Conservation (phyloP, 2,113 vertebrate species). For the Ondatra zibethicus region DNA sequence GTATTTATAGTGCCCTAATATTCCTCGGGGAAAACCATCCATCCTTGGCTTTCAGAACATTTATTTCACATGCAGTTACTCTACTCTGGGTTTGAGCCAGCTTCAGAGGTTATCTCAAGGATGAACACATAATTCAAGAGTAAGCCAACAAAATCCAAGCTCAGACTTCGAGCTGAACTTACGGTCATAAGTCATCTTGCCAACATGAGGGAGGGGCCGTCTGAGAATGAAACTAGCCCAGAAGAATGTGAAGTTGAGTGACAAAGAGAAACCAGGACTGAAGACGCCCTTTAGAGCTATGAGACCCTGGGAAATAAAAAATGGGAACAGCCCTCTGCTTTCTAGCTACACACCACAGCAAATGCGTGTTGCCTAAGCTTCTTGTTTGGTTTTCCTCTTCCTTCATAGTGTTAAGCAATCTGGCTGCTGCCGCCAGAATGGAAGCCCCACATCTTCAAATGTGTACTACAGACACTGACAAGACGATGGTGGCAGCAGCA, state of each 20-base stretch:
- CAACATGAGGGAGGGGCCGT: not conserved
- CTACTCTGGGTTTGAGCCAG: not conserved
- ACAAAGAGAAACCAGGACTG: not conserved
- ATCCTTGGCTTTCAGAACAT: slow-evolving; percentile 43
- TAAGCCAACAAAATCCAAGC: slow-evolving; percentile 17
- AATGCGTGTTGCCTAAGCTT: not conserved
- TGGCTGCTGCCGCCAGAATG: not conserved
- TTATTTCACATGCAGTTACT: slow-evolving; percentile 35
- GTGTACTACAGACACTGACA: not conserved
- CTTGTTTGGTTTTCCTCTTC: not conserved
- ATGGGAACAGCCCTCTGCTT: not conserved
- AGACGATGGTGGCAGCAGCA: not conserved
- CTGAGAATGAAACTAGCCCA: not conserved
- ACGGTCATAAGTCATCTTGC: slow-evolving; percentile 20
- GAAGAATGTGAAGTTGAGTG: not conserved
- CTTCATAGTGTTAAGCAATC: not conserved
- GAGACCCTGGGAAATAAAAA: not conserved
- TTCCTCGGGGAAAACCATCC: slow-evolving; percentile 54
- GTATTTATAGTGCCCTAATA: slow-evolving; percentile 69
- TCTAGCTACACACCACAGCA: not conserved
- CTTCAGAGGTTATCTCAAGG: slow-evolving; percentile 62
- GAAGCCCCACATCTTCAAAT: not conserved
- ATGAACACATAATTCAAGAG: slow-evolving; percentile 45
- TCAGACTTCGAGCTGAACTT: not conserved
- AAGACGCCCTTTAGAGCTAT: not conserved